Evolutionary conservation across 2,797 vertebrate genomes (phyloP).

Genomic region (Monodelphis domestica): DNA sequence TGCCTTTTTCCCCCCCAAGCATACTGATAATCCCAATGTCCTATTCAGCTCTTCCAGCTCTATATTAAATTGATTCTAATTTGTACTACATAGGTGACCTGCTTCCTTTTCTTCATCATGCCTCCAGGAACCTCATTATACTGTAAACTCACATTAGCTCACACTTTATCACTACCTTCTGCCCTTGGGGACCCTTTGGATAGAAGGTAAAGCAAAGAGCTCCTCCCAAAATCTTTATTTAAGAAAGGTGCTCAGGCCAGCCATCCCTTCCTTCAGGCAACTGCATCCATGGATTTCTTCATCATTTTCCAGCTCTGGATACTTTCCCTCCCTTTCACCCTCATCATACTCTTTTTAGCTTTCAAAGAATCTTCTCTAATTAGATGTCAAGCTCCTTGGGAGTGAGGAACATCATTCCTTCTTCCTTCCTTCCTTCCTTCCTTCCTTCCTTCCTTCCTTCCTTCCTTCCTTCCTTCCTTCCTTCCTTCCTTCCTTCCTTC

Average conservation of each 20-base stretch:
- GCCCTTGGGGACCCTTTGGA: background rate
- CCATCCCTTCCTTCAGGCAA: background rate
- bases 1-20: background rate
- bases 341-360: background rate
- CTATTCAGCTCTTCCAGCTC: background rate
- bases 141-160: background rate
- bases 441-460: too few relatives aligned
- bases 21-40: background rate
- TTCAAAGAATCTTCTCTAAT: background rate
- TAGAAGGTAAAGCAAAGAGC: background rate
- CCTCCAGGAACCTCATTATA: background rate
- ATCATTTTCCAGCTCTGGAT: background rate
- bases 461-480: too few relatives aligned
- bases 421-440: too few relatives aligned
- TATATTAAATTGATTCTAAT: background rate
- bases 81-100: background rate
- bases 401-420: background rate
- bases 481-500: too few relatives aligned
- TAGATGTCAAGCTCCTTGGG: background rate
- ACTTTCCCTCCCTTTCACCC: background rate
- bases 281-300: background rate
- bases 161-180: background rate
- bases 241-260: background rate
- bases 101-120: background rate
- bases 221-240: background rate